These are phyloP conservation scores for Aradophagus sp. DNA, from an alignment of 1,140 invertebrate genomes.

Conservation along the genomic window DNA sequence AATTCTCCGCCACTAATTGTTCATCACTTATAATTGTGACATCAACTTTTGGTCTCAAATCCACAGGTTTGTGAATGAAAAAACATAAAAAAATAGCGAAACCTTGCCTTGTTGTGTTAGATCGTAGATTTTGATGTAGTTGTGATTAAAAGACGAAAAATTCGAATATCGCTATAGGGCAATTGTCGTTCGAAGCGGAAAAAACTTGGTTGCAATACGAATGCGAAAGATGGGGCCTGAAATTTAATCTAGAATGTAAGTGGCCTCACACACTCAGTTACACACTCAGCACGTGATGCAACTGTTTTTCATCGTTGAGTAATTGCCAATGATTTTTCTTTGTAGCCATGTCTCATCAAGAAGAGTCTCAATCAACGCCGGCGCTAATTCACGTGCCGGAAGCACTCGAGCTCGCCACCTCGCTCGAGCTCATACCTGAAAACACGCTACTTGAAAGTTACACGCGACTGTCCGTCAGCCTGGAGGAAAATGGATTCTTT, in stretches of 20 bases:
- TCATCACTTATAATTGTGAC: too few relatives aligned
- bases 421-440: slow-evolving; percentile 87
- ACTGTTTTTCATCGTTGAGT: slow-evolving; percentile 28
- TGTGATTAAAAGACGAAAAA: slow-evolving; percentile 45
- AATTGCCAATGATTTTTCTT: slow-evolving; percentile 37
- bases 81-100: slow-evolving; percentile 8
- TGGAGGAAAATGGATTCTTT: slow-evolving; percentile 88
- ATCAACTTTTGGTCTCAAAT: slow-evolving; percentile 34
- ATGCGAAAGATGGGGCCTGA: slow-evolving; percentile 87
- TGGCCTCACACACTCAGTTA: slow-evolving; percentile 44
- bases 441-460: slow-evolving; percentile 89
- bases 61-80: slow-evolving; percentile 39
- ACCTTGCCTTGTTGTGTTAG: slow-evolving; percentile 28
- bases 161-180: slow-evolving; percentile 78
- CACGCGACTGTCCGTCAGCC: slow-evolving; percentile 87
- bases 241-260: slow-evolving; percentile 87
- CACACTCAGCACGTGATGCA: slow-evolving; percentile 25
- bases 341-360: slow-evolving; percentile 79
- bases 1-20: too few relatives aligned
- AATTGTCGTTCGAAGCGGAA: slow-evolving; percentile 88
- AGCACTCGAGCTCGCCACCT: slow-evolving; percentile 74
- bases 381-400: slow-evolving; percentile 82
- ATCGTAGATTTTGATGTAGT: slow-evolving; percentile 37
- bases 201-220: slow-evolving; percentile 92
- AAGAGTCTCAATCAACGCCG: slow-evolving; percentile 90